These are phyloP conservation scores for Drosophila incognita DNA, from an alignment of 2,888 invertebrate species.

Conservation along the genomic window DNA sequence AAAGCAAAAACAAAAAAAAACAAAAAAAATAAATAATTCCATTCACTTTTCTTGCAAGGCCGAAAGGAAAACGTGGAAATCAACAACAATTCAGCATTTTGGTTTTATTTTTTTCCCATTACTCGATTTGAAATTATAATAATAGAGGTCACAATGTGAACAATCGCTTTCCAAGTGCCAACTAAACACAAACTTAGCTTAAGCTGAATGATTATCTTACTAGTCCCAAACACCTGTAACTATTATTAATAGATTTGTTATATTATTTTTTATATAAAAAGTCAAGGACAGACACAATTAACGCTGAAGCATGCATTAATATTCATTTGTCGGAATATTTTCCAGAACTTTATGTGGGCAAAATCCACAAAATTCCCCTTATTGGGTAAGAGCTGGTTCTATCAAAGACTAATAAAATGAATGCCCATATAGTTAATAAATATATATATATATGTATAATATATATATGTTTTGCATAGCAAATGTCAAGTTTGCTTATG, in stretches of 20 bases:
- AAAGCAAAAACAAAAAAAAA: slow-evolving; percentile 10
- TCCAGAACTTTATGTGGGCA: background rate
- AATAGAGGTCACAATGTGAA: slow-evolving; percentile 21
- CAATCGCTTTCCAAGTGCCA: slow-evolving; percentile 34
- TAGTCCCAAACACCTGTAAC: slow-evolving; percentile 26
- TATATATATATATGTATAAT: background rate
- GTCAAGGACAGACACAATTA: slow-evolving; percentile 35
- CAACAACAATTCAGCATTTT: slow-evolving; percentile 52
- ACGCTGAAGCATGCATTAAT: slow-evolving; percentile 7
- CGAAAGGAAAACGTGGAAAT: slow-evolving; percentile 71
- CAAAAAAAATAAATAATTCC: slow-evolving; percentile 29
- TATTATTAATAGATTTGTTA: slow-evolving; percentile 16
- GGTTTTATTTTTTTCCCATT: slow-evolving; percentile 35
- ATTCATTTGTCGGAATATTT: background rate
- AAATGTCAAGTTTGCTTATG: background rate
- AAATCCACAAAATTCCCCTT: background rate
- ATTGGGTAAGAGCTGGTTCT: slow-evolving; percentile 1
- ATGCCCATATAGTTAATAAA: background rate
- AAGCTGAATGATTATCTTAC: slow-evolving; percentile 24
- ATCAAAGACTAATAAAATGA: background rate
- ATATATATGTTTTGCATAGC: background rate
- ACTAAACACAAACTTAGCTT: slow-evolving; percentile 3
- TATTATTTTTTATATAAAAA: background rate
- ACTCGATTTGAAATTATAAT: slow-evolving; percentile 46
- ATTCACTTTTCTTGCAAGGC: slow-evolving; percentile 68